Conservation (phyloP, 2,113 vertebrate genomes). For the Triplophysa rosa region DNA sequence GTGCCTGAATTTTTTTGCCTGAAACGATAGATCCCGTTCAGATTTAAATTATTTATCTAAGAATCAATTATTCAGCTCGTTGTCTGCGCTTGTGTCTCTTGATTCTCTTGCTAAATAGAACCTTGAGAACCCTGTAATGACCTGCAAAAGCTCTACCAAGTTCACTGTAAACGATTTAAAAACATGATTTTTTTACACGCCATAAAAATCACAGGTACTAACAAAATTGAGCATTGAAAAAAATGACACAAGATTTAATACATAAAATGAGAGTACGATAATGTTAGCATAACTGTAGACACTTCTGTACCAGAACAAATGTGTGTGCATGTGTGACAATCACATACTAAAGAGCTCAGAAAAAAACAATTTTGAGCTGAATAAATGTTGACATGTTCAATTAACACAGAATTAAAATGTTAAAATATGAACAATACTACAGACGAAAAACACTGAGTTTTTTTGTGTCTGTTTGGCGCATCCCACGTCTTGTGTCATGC, state of each 20-base stretch:
- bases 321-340: background rate
- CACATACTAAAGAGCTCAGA: background rate
- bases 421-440: conserved; percentile 6
- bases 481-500: background rate
- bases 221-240: background rate
- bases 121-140: background rate
- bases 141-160: background rate
- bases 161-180: background rate
- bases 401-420: conserved; percentile 11
- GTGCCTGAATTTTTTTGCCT: background rate
- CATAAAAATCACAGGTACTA: background rate
- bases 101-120: background rate
- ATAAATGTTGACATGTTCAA: background rate
- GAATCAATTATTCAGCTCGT: background rate
- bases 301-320: background rate
- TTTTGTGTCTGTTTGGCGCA: conserved; percentile 4
- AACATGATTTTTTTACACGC: background rate
- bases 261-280: background rate
- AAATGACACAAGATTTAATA: background rate
- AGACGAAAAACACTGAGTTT: background rate
- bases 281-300: background rate
- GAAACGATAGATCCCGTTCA: conserved; percentile 6
- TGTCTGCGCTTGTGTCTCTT: background rate
- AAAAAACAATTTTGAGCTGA: background rate
- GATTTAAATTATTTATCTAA: conserved; percentile 17